Evolutionary conservation across 2,888 invertebrate genomes (phyloP).

Genomic region (Drosophila atroscutellata): DNA sequence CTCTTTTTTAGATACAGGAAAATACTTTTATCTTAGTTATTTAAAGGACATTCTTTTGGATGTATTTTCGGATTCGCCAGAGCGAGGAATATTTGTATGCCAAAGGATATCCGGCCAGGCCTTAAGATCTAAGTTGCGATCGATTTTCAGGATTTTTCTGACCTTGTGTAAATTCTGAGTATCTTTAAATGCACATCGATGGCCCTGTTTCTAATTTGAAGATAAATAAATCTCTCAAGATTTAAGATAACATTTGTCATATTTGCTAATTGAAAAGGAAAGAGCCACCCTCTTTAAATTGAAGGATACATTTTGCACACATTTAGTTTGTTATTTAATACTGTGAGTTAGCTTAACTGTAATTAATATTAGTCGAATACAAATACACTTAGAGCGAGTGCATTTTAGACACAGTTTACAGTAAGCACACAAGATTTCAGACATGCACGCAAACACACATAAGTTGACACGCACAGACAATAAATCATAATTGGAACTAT

Average conservation of each 20-base stretch:
- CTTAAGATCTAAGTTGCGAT: neutral
- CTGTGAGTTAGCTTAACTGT: neutral
- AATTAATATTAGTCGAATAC: constrained; percentile 8
- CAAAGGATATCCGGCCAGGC: neutral
- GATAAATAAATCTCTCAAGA: neutral
- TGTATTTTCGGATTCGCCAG: neutral
- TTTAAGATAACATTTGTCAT: neutral
- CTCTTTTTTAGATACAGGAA: neutral
- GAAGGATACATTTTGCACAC: constrained; percentile 21
- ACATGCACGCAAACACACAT: neutral
- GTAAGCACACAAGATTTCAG: neutral
- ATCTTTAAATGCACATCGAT: neutral
- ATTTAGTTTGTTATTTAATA: constrained; percentile 48
- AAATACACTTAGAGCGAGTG: constrained; percentile 12
- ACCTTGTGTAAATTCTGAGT: neutral
- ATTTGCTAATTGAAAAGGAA: neutral
- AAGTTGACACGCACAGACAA: neutral
- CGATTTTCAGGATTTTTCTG: neutral
- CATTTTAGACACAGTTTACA: constrained; percentile 20
- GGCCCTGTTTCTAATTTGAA: neutral
- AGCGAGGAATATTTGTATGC: neutral
- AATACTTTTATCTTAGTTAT: neutral
- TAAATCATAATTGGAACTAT: constrained; percentile 10
- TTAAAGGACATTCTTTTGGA: neutral
- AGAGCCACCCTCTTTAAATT: neutral